Conservation (phyloP, 1,140 invertebrate species). For the Ptiloglossa arizonensis region DNA sequence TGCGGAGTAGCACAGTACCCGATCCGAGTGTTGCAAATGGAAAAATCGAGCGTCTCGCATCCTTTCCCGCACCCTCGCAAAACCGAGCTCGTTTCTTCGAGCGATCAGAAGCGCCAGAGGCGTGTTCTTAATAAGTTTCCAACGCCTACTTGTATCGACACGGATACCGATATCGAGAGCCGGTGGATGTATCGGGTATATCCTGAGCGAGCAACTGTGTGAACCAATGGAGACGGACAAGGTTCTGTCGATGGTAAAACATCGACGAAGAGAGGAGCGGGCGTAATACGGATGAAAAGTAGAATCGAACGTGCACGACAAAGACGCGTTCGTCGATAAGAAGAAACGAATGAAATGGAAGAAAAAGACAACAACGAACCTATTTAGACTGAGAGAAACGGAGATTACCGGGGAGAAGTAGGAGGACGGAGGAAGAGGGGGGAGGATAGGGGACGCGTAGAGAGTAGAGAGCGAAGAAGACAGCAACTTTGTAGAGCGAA, state of each 20-base stretch:
- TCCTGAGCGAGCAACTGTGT: conserved; percentile 49
- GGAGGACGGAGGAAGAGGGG: not conserved
- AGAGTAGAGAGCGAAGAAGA: not conserved
- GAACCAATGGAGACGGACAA: conserved; percentile 25
- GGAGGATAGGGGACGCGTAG: not conserved
- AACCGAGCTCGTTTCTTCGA: not conserved
- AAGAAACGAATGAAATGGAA: not conserved
- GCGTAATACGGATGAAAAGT: not conserved
- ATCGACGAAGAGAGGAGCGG: not conserved
- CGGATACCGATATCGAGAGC: conserved; percentile 11
- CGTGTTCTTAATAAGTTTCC: conserved; percentile 11
- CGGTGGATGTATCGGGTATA: not conserved
- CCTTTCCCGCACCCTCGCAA: not conserved
- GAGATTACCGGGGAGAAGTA: not conserved
- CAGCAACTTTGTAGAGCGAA: conserved; percentile 47
- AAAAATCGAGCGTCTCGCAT: too few relatives aligned
- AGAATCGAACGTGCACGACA: not conserved
- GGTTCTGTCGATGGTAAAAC: not conserved
- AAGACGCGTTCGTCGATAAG: not conserved
- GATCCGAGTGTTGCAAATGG: not conserved
- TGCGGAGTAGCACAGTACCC: not conserved
- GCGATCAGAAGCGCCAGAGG: not conserved
- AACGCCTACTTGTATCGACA: conserved; percentile 44
- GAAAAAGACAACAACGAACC: not conserved
- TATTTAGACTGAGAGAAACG: not conserved